Evolutionary conservation across 2,888 invertebrate genomes (phyloP), one percentile per base, ranked within the genome.

Genomic region (Amphipoea lucens): DNA sequence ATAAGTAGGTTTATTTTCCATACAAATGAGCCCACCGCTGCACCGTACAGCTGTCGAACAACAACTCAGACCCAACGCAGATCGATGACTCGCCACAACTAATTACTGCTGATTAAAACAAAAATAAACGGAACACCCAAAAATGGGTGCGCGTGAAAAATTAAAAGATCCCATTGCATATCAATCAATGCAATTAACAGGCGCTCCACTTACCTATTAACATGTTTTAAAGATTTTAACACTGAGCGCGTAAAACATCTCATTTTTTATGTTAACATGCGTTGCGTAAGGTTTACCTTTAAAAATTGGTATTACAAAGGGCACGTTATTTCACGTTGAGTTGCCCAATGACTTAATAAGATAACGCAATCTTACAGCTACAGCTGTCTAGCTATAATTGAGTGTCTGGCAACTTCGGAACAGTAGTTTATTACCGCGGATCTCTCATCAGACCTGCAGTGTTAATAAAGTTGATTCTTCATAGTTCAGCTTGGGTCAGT

Each of bases 121-220:
- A 69, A 81, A 73, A 81, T 79, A 73, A 74, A 69, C 29, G 20
- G 57, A 57, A 70, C 70, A 66, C 60, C 81, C 82, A 69, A 74
- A 81, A 71, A 73, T 62, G 83, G 75, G 20, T 63, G 36, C 57
- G 85, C 81, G 82, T 84, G 84, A 85, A 88, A 84, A 85, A 90
- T 88, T 87, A 79, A 89, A 86, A 89, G 88, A 92, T 90, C 90
- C 90, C 88, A 90, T 90, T 91, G 92, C 92, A 91, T 93, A 94
- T 95, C 94, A 95, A 95, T 95, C 94, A 94, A 91, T 85, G 91
- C 93, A 95, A 95, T 95, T 94, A 95, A 92, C 90, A 83, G 40
- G 78, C 90, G 94, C 94, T 93, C 95, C 92, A 94, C 91, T 94
- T 94, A 94, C 95, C 94, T 91, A 94, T 95, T 95, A 95, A 94